Percentiles rank a stretch among this genome's conserved stretches.
Evolutionary conservation across 2,888 invertebrate genomes (phyloP).

Genomic region (Netelia inedita): DNA sequence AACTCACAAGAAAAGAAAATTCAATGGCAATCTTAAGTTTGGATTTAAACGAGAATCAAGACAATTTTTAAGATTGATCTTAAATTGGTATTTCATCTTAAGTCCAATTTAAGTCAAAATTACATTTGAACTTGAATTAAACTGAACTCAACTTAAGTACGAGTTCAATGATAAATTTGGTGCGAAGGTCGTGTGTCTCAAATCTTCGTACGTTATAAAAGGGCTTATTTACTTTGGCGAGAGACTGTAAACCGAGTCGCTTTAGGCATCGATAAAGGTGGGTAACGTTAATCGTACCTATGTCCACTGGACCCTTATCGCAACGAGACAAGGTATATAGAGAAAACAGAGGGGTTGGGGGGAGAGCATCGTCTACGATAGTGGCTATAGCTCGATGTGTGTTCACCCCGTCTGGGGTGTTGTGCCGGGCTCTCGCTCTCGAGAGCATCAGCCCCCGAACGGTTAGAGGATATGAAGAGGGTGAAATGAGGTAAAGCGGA

Average conservation of each 20-base stretch:
- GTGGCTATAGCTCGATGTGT: not conserved
- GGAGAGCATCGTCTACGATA: not conserved
- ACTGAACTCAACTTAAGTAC: no score
- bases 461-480: constrained; percentile 39
- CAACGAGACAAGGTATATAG: constrained; percentile 14
- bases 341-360: not conserved
- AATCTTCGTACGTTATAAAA: no score
- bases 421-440: constrained; percentile 41
- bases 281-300: not conserved
- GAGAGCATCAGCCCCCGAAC: constrained; percentile 25
- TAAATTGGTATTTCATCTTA: no score
- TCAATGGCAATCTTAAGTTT: no score
- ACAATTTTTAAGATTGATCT: no score
- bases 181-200: no score
- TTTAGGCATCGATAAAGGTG: constrained; percentile 15
- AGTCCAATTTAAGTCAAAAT: no score
- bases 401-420: constrained; percentile 23
- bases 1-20: not conserved
- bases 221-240: no score
- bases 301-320: constrained; percentile 8
- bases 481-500: constrained; percentile 54
- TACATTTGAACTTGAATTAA: not conserved
- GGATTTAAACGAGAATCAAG: not conserved
- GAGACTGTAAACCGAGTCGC: no score
- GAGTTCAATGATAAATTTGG: no score